Evolutionary conservation across 2,797 vertebrate species (phyloP), one percentile per base, ranked within the genome.

Genomic region (Hypotaenidia philippensis): DNA sequence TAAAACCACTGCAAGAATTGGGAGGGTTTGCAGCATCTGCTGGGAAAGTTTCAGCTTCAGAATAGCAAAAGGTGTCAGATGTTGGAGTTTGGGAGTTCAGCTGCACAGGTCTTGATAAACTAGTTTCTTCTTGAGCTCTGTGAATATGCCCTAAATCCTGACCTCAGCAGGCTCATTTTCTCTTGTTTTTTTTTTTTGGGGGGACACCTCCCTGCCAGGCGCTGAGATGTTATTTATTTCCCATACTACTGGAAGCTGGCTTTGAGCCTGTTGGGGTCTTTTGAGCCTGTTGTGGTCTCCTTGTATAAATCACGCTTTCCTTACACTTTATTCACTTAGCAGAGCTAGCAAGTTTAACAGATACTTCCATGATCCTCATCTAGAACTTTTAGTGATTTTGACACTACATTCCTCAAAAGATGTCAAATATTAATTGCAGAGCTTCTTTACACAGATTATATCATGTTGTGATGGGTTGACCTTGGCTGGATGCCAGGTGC

Each of bases 11-110:
- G 32, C 59, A 52, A 90, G 92, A 89, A 61, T 1, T 85, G 80
- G 65, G 65, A 93, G 31, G 53, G 55, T 84, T 96, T 93, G 40
- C 59, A 71, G 68, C 38, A 59, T 85, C 55, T 65, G 29, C 41
- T 78, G 25, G 31, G 64, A 79, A 68, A 64, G 65, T 74, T 84
- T 93, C 72, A 82, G 25, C 32, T 93, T 90, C 87, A 79, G 31
- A 94, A 92, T 50, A 83, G 83, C 45, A 92, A 60, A 93, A 65
- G 22, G 5, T 94, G 75, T 87, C 92, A 77, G 63, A 93, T 21
- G 55, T 83, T 61, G 83, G 83, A 92, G 61, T 70, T 87, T 38
- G 38, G 20, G n/a, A 82, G 12, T 50, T 90, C 34, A 89, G 17
- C 22, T 87, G 38, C 14, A 70, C 2, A 50, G 22, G 8, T 60